Evolutionary conservation across 35 echinoderm and acorn worm species (phyloP).

Genomic region (Heliocidaris erythrogramma): DNA sequence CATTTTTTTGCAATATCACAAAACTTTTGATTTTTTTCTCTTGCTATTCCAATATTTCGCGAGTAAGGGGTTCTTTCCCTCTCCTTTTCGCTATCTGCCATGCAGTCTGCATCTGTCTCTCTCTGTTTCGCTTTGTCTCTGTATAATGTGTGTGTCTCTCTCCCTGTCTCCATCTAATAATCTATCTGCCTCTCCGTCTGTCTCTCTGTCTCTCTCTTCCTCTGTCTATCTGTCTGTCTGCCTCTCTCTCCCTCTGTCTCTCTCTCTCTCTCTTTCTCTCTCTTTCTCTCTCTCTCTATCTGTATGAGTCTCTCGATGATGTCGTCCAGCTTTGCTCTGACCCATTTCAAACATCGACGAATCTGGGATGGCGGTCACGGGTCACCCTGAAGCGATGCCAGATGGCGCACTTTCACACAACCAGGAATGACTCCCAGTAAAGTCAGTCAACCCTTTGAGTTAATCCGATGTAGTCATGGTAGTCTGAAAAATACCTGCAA

Average conservation of each 20-base stretch:
- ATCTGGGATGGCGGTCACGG: neutral
- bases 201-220: too few relatives aligned
- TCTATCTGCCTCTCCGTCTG: too few relatives aligned
- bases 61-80: too few relatives aligned
- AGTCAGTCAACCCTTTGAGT: neutral
- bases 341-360: neutral
- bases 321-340: neutral
- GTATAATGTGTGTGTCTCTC: too few relatives aligned
- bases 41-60: too few relatives aligned
- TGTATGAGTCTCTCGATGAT: neutral
- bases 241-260: neutral
- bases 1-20: too few relatives aligned
- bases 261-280: neutral
- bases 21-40: too few relatives aligned
- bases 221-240: neutral
- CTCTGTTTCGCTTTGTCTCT: too few relatives aligned
- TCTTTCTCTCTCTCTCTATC: neutral
- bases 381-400: neutral
- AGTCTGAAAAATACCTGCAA: neutral
- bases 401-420: slow-evolving; percentile 1
- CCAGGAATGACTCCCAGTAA: neutral
- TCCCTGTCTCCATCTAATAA: too few relatives aligned
- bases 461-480: neutral
- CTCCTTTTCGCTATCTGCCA: too few relatives aligned
- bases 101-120: too few relatives aligned